phyloP scores from a whole-genome alignment of 23 tunicate genomes.

The Phallusia fumigata region DNA sequence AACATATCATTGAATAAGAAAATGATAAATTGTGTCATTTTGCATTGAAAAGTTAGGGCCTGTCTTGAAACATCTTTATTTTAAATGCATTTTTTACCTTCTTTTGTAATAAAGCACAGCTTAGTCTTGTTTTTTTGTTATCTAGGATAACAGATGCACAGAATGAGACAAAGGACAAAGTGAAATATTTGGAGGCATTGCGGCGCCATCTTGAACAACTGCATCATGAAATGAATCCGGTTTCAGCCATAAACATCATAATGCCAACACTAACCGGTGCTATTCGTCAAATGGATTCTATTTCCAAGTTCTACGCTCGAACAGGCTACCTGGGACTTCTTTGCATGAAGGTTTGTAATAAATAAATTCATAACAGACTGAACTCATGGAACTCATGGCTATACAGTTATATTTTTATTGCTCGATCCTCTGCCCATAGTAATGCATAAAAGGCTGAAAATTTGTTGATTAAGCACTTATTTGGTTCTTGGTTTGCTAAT shows the following conservation, averaged over 20 bases:
- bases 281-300: constrained; percentile 80
- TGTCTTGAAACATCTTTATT: too few species aligned
- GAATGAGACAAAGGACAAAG: constrained; percentile 91
- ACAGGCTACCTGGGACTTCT: constrained; percentile 85
- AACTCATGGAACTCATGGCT: not conserved
- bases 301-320: constrained; percentile 80
- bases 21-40: too few species aligned
- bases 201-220: constrained; percentile 75
- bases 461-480: too few species aligned
- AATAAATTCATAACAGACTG: not conserved
- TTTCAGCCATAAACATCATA: constrained; percentile 61
- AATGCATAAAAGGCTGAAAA: too few species aligned
- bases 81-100: too few species aligned
- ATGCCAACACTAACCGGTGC: constrained; percentile 77
- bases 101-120: too few species aligned
- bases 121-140: not conserved
- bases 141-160: constrained; percentile 80
- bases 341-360: constrained; percentile 65
- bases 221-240: constrained; percentile 72
- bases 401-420: not conserved
- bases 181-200: constrained; percentile 77
- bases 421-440: too few species aligned
- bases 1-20: too few species aligned
- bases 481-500: too few species aligned
- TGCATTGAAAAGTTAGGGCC: too few species aligned